Conservation (phyloP, 1,140 invertebrate genomes). For the Drosophila cardini region DNA sequence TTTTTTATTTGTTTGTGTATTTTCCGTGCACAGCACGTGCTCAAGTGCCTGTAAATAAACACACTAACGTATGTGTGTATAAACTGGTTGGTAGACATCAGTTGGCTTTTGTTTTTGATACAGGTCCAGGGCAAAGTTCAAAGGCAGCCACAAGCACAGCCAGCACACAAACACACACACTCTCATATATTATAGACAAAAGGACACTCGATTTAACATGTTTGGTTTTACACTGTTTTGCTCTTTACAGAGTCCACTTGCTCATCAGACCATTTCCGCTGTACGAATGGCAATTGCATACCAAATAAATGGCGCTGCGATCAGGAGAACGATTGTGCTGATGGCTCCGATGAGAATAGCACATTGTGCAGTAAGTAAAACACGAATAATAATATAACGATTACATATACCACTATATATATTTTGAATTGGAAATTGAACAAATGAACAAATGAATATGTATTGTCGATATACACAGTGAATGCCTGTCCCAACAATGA, state of each 20-base stretch:
- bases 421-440: slow-evolving; percentile 4
- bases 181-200: slow-evolving; percentile 3
- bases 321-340: slow-evolving; percentile 87
- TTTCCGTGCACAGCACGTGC: slow-evolving; percentile 71
- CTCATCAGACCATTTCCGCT: slow-evolving; percentile 86
- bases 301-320: slow-evolving; percentile 88
- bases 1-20: slow-evolving; percentile 23
- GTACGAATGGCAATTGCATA: slow-evolving; percentile 88
- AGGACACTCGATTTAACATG: slow-evolving; percentile 38
- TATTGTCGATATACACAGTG: slow-evolving; percentile 55
- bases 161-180: slow-evolving; percentile 2
- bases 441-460: slow-evolving; percentile 24
- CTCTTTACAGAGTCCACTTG: slow-evolving; percentile 78
- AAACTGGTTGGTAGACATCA: slow-evolving; percentile 33
- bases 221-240: slow-evolving; percentile 7
- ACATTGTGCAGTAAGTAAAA: slow-evolving; percentile 86
- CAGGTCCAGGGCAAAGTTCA: slow-evolving; percentile 55
- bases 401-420: not conserved
- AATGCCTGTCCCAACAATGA: slow-evolving; percentile 77
- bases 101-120: slow-evolving; percentile 66
- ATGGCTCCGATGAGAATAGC: slow-evolving; percentile 88
- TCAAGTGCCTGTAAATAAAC: slow-evolving; percentile 74
- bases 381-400: not conserved
- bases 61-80: slow-evolving; percentile 24
- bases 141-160: slow-evolving; percentile 47